Conservation (phyloP, 2,888 invertebrate species). For the Apomyelois bistriatella region DNA sequence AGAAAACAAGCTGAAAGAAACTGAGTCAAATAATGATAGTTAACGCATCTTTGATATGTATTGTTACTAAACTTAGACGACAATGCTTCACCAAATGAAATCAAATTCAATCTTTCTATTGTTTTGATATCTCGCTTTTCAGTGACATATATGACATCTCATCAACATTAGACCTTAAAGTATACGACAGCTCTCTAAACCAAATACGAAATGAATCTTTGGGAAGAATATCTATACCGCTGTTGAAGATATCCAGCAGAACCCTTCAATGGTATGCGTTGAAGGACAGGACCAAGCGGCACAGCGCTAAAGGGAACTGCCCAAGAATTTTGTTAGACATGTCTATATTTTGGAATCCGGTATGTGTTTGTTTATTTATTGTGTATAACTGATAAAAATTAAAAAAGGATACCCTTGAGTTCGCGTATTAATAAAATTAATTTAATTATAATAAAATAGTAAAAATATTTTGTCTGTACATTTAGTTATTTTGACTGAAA, state of each 20-base stretch:
- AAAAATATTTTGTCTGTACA: too few species aligned
- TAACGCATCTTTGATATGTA: too few species aligned
- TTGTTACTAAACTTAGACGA: too few species aligned
- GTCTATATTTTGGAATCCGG: constrained; percentile 62
- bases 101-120: background rate
- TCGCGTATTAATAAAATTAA: too few species aligned
- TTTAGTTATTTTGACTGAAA: too few species aligned
- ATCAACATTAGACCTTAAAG: constrained; percentile 56
- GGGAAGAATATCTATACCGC: constrained; percentile 59
- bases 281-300: constrained; percentile 52
- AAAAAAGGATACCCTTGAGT: background rate
- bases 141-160: constrained; percentile 65
- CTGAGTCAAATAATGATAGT: too few species aligned
- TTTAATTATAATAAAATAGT: too few species aligned
- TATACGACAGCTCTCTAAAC: constrained; percentile 51
- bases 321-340: constrained; percentile 61
- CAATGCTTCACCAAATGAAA: too few species aligned
- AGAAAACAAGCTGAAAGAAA: too few species aligned
- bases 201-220: constrained; percentile 42
- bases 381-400: too few species aligned
- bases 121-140: constrained; percentile 25
- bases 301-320: constrained; percentile 58
- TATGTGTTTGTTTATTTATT: too few species aligned
- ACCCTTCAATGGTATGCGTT: constrained; percentile 60
- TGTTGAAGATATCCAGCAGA: constrained; percentile 51